Base-by-base conservation (phyloP, 1,140 invertebrate species). In the Drosophila chauvacae region DNA sequence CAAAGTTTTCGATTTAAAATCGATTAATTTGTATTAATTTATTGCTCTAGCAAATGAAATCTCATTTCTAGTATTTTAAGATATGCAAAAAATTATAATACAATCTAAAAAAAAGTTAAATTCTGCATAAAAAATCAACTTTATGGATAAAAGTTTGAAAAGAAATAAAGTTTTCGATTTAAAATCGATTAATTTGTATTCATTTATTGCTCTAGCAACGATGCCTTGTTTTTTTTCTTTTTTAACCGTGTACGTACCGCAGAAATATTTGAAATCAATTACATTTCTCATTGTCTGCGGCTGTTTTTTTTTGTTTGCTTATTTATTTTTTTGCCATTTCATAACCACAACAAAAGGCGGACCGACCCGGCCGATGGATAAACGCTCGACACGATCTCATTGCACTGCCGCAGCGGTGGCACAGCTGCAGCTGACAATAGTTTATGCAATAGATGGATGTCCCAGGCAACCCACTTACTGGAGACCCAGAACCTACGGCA, bases 251-350 rank as follows among this genome's bases (percentile, higher is more conserved):
- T 13, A 53, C 2, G 16, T 11, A 35, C 30, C 30, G 62, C 66
- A 66, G 35, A 80, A 88, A 88, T 88, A 88, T 88, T 84, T 90
- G 80, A 88, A 88, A 88, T 90, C 84, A 88, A 90, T 87, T 87
- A 87, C 80, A 77, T 71, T 88, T 77, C 45, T 65, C 69, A 84
- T 88, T 88, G 77, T 77, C 84, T 71, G 62, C 58, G 42, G 66
- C 55, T 41, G 70, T 61, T 61, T 39, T 55, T n/a, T n/a, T n/a
- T n/a, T n/a, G n/a, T n/a, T n/a, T n/a, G n/a, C n/a, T n/a, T 37
- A 10, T 18, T 51, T 30, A 18, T 55, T 55, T 37, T 39, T 88
- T 88, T 84, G 84, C 80, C 58, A 87, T 87, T 87, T 87, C 84
- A 88, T 88, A 88, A 88, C 84, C 84, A 87, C 83, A 87, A 87